phyloP scores from a whole-genome alignment of 1,140 invertebrate genomes.

The Listronotus bonariensis region DNA sequence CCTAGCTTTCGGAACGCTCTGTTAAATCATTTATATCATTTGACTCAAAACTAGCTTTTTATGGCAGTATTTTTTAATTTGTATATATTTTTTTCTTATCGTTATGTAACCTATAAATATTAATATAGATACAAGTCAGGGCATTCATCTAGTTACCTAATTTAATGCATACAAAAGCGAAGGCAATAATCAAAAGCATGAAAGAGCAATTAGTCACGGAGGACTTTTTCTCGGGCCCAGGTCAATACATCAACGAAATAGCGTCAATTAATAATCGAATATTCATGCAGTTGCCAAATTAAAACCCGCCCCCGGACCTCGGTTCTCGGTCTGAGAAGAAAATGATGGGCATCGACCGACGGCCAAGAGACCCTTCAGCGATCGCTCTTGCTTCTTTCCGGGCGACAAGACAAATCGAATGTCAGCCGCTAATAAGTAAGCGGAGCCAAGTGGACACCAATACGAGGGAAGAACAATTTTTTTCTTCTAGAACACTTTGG shows the following conservation, averaged over 20 bases:
- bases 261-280: slow-evolving; percentile 50
- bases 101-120: no score
- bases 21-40: no score
- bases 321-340: slow-evolving; percentile 37
- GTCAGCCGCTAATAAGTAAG: slow-evolving; percentile 57
- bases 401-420: slow-evolving; percentile 58
- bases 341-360: slow-evolving; percentile 41
- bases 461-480: slow-evolving; percentile 15
- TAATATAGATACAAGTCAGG: background rate
- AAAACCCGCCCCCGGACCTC: slow-evolving; percentile 47
- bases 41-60: no score
- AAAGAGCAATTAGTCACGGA: slow-evolving; percentile 34
- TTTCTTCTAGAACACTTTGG: no score
- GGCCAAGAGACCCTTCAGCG: slow-evolving; percentile 31
- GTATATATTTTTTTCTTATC: no score
- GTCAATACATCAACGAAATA: slow-evolving; percentile 46
- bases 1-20: no score
- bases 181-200: slow-evolving; percentile 32
- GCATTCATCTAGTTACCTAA: background rate
- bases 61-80: no score
- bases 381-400: slow-evolving; percentile 51
- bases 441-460: slow-evolving; percentile 13
- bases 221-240: slow-evolving; percentile 33
- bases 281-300: slow-evolving; percentile 52
- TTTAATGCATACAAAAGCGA: slow-evolving; percentile 8